These are phyloP conservation scores for Clamator glandarius DNA, from an alignment of 2,797 vertebrate species.

Conservation along the genomic window DNA sequence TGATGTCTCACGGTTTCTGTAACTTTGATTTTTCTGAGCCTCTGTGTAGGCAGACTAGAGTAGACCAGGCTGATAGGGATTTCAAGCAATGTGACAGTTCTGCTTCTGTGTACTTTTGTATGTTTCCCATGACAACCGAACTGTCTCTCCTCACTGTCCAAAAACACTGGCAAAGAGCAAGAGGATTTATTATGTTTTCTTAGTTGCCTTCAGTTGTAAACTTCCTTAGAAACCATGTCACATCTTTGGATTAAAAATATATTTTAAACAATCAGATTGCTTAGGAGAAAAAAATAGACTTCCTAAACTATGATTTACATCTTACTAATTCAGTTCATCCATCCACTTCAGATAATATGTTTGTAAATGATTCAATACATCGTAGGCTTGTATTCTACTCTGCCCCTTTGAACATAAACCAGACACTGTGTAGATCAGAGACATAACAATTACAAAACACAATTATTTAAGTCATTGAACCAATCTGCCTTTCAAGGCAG, in stretches of 20 bases:
- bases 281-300: conserved; percentile 13
- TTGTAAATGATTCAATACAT: conserved; percentile 11
- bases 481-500: background rate
- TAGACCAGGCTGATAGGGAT: background rate
- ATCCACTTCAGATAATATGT: background rate
- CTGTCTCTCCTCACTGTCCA: background rate
- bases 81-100: background rate
- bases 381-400: background rate
- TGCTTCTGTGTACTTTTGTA: background rate
- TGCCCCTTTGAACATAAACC: conserved; percentile 42
- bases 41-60: background rate
- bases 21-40: background rate
- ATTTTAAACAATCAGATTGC: conserved; percentile 54
- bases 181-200: conserved; percentile 34
- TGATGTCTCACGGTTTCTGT: background rate
- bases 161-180: conserved; percentile 3
- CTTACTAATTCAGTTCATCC: conserved; percentile 24
- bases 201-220: conserved; percentile 11
- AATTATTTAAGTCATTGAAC: conserved; percentile 7
- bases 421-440: conserved; percentile 28
- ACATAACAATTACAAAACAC: conserved; percentile 2
- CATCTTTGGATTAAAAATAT: conserved; percentile 40
- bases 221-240: conserved; percentile 39
- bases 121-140: background rate
- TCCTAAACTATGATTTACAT: conserved; percentile 29